A percentile compares a stretch with the other conserved stretches of the same genome.
Conservation (phyloP, 2,113 vertebrate genomes). For the Hydrochoerus hydrochaeris region DNA sequence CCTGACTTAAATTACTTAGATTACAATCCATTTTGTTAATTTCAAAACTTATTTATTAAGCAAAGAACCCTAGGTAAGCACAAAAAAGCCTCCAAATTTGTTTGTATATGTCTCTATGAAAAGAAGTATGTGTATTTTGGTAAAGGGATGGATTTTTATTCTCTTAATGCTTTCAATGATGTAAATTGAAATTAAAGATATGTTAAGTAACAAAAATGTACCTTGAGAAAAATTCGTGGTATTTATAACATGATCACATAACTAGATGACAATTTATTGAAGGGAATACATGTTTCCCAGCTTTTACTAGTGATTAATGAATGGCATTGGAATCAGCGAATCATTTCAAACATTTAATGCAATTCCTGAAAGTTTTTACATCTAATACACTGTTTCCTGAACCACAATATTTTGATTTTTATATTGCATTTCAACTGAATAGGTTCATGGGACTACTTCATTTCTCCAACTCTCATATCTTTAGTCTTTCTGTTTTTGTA, state of each 20-base stretch:
- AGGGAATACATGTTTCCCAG: background rate
- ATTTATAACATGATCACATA: background rate
- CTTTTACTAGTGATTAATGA: background rate
- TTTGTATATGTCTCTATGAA: background rate
- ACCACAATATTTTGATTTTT: background rate
- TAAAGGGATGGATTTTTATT: background rate
- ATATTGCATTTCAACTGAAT: background rate
- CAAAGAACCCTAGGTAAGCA: background rate
- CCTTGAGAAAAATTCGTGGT: background rate
- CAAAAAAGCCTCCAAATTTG: background rate
- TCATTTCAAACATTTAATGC: constrained; percentile 52
- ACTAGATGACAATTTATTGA: background rate
- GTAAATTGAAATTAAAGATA: background rate
- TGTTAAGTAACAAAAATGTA: background rate
- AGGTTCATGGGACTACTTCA: background rate
- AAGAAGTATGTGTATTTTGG: background rate
- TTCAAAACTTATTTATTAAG: background rate
- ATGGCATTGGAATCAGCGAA: constrained; percentile 56
- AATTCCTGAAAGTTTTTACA: constrained; percentile 67
- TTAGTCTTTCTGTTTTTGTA: background rate
- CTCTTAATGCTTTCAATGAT: background rate
- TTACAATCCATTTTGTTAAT: background rate
- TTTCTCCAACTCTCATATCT: constrained; percentile 30
- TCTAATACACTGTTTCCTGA: background rate
- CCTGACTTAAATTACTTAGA: background rate